Percentiles rank a stretch among this genome's conserved stretches.
Conservation (phyloP, 2,888 invertebrate species). For the Julus scandinavius region DNA sequence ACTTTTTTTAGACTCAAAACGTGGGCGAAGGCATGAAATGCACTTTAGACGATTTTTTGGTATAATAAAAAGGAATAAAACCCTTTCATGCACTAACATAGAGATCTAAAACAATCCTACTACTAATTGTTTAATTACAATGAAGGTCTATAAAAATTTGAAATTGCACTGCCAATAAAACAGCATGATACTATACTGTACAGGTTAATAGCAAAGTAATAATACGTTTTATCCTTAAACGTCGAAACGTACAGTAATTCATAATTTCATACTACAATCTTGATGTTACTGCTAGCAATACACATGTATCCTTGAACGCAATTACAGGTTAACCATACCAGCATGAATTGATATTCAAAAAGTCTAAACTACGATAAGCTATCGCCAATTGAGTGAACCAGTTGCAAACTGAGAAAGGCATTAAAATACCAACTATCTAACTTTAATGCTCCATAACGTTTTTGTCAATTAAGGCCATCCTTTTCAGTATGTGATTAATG, state of each 20-base stretch:
- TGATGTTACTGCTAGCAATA: neutral
- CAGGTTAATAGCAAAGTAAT: neutral
- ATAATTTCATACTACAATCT: neutral
- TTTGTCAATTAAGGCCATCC: no score
- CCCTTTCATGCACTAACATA: neutral
- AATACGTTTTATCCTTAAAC: neutral
- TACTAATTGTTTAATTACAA: constrained; percentile 3
- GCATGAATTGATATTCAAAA: neutral
- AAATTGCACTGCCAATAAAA: neutral
- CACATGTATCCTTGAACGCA: neutral
- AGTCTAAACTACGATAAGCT: neutral
- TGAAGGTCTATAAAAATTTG: neutral
- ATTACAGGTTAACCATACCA: constrained; percentile 7
- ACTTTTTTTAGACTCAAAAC: neutral
- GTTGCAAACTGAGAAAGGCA: no score
- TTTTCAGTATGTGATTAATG: no score
- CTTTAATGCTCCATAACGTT: no score
- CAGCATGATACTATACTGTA: constrained; percentile 14
- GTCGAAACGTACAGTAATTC: no score
- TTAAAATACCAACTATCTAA: no score
- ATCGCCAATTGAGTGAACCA: no score
- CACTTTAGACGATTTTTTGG: neutral
- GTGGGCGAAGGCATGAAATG: neutral
- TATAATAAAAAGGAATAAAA: neutral
- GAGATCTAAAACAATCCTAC: neutral